These are phyloP conservation scores for Pycnonotus jocosus DNA, from an alignment of 2,113 vertebrate genomes.

Conservation along the genomic window DNA sequence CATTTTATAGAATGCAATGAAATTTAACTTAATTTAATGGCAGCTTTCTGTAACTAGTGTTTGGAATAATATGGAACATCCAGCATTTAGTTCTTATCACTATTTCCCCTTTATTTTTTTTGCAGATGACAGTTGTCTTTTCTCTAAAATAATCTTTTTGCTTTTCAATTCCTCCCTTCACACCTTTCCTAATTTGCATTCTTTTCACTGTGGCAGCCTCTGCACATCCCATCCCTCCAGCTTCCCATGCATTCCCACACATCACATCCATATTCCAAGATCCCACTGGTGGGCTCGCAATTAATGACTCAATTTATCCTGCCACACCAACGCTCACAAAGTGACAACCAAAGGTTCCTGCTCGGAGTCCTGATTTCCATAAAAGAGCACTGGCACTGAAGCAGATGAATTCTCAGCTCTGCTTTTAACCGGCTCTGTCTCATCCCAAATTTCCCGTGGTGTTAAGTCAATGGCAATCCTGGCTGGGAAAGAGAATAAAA, in stretches of 20 bases:
- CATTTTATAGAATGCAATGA: not conserved
- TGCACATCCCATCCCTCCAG: not conserved
- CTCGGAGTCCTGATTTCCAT: not conserved
- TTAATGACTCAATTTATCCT: conserved; percentile 23
- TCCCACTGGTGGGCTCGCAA: not conserved
- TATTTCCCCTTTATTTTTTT: not conserved
- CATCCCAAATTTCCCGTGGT: not conserved
- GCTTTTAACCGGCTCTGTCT: not conserved
- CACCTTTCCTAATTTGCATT: not conserved
- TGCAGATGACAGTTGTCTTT: not conserved
- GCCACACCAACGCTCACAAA: conserved; percentile 10
- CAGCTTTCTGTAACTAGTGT: not conserved
- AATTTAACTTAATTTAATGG: not conserved
- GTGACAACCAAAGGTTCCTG: not conserved
- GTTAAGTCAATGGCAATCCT: not conserved
- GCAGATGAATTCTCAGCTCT: not conserved
- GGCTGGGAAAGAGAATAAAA: not conserved
- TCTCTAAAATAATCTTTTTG: not conserved
- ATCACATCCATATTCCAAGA: not conserved
- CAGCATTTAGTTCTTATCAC: not conserved
- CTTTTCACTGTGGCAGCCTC: not conserved
- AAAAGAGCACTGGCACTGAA: not conserved
- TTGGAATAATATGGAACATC: not conserved
- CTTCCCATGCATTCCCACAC: not conserved
- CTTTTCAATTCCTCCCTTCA: not conserved